Percentiles rank a stretch among this genome's conserved stretches.
Evolutionary conservation across 2,113 vertebrate species (phyloP).

Genomic region (Typhlomys cinereus): DNA sequence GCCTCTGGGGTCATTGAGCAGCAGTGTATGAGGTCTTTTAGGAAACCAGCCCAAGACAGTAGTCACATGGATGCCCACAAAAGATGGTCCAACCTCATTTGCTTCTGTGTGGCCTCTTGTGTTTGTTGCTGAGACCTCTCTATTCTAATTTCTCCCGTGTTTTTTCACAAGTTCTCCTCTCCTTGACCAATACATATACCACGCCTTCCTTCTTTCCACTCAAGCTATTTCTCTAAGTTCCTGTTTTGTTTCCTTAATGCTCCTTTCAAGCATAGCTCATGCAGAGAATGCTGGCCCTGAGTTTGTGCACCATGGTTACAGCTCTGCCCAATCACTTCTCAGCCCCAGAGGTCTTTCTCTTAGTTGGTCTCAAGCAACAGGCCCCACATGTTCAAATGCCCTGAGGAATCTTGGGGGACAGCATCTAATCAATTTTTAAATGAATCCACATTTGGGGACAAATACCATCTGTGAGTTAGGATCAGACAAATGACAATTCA

Average conservation of each 20-base stretch:
- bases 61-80: neutral
- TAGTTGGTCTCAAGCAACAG: neutral
- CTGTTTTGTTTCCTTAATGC: neutral
- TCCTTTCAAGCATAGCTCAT: neutral
- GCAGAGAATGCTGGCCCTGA: neutral
- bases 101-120: neutral
- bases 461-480: neutral
- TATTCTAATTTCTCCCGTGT: neutral
- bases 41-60: neutral
- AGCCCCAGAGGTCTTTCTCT: neutral
- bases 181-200: neutral
- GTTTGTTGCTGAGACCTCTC: neutral
- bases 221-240: neutral
- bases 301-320: accelerated
- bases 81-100: neutral
- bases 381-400: neutral
- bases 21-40: neutral
- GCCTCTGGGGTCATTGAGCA: neutral
- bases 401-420: neutral
- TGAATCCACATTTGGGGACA: neutral
- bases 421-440: neutral
- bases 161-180: neutral
- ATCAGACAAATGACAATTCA: neutral
- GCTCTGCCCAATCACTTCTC: neutral
- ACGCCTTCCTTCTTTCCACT: neutral